A percentile compares a stretch with the other conserved stretches of the same genome.
phyloP scores from a whole-genome alignment of 2,113 vertebrate genomes.

The Myodes glareolus region DNA sequence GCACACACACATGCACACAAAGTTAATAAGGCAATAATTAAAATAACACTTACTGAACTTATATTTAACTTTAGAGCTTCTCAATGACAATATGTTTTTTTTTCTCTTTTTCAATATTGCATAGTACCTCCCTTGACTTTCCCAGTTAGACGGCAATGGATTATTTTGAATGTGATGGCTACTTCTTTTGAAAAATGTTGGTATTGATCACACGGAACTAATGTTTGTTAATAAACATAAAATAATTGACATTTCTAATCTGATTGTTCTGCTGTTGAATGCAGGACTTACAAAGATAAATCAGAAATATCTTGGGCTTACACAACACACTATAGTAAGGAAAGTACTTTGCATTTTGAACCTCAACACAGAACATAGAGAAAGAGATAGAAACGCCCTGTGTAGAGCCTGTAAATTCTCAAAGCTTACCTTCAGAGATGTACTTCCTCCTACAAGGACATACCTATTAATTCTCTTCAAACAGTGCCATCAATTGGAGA shows the following conservation, averaged over 20 bases:
- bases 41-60: neutral
- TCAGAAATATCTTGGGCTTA: neutral
- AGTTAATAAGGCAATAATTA: neutral
- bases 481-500: neutral
- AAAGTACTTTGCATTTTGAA: neutral
- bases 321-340: neutral
- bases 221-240: neutral
- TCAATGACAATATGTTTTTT: neutral
- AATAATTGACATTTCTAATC: neutral
- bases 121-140: conserved; percentile 20
- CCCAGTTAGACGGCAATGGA: neutral
- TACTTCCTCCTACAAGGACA: neutral
- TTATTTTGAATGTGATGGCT: conserved; percentile 19
- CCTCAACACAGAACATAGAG: neutral
- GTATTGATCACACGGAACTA: neutral
- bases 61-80: conserved; percentile 1
- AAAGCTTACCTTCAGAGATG: no score
- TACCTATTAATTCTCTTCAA: neutral
- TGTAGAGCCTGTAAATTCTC: neutral
- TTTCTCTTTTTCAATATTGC: neutral
- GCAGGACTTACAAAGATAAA: neutral
- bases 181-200: conserved; percentile 21
- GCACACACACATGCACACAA: neutral
- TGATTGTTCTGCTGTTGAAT: neutral
- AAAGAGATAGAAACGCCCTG: neutral